These are phyloP conservation scores for Dryadula phaetusa DNA, from an alignment of 2,888 invertebrate genomes.

Conservation along the genomic window DNA sequence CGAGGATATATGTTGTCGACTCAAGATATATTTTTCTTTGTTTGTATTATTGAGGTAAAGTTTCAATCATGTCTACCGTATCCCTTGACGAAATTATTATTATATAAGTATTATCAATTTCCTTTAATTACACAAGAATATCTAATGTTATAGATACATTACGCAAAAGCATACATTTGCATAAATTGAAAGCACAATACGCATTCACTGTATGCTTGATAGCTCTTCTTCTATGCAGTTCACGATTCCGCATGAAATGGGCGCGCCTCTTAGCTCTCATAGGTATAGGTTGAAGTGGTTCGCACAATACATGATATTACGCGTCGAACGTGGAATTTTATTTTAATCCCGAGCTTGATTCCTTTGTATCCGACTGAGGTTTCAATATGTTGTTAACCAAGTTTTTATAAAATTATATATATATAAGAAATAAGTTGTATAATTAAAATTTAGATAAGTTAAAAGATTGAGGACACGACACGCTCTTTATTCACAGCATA, in stretches of 20 bases:
- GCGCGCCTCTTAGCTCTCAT: conserved; percentile 16
- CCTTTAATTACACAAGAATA: not conserved
- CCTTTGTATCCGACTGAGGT: not conserved
- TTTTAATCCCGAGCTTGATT: conserved; percentile 6
- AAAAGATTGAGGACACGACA: not conserved
- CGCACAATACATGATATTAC: conserved; percentile 28
- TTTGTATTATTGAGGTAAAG: too few relatives aligned
- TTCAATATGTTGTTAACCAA: not conserved
- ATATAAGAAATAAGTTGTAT: not conserved
- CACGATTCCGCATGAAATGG: conserved; percentile 34
- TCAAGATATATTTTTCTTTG: too few relatives aligned
- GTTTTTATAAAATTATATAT: not conserved
- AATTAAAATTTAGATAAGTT: not conserved
- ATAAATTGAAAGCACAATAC: conserved; percentile 18
- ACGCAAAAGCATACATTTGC: not conserved
- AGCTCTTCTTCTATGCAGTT: conserved; percentile 30
- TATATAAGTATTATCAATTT: too few relatives aligned
- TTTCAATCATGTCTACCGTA: too few relatives aligned
- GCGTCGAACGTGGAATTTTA: conserved; percentile 16
- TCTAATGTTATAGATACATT: not conserved
- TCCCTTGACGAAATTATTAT: too few relatives aligned
- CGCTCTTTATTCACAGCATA: too few relatives aligned
- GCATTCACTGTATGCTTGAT: conserved; percentile 15
- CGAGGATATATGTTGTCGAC: too few relatives aligned
- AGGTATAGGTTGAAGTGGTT: conserved; percentile 25